These are phyloP conservation scores for Hycleus cichorii DNA, from an alignment of 1,140 invertebrate species.

Conservation along the genomic window DNA sequence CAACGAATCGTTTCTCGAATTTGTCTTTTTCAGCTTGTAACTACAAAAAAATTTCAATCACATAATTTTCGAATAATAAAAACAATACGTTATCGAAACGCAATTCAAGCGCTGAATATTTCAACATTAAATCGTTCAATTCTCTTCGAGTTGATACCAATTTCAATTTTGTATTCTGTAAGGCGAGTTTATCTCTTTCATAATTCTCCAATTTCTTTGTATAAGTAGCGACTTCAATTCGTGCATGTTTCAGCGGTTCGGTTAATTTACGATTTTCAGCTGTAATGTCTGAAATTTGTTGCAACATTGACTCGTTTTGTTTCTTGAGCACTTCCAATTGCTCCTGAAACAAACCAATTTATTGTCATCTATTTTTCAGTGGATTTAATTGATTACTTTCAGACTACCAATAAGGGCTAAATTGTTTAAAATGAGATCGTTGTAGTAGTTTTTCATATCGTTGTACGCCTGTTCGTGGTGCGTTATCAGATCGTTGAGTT, in stretches of 20 bases:
- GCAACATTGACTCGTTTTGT: constrained; percentile 69
- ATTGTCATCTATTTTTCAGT: constrained; percentile 6
- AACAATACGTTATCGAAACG: constrained; percentile 62
- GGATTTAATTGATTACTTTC: constrained; percentile 47
- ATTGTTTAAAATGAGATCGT: constrained; percentile 88
- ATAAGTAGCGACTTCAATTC: constrained; percentile 59
- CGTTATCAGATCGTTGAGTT: constrained; percentile 70
- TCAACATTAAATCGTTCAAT: constrained; percentile 66
- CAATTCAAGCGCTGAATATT: constrained; percentile 67
- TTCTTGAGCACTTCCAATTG: constrained; percentile 79
- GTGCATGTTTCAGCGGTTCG: constrained; percentile 61
- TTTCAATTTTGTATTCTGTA: constrained; percentile 57
- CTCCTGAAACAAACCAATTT: constrained; percentile 47
- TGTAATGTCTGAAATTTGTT: constrained; percentile 54
- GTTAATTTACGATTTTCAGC: constrained; percentile 65
- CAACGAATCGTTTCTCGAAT: constrained; percentile 68
- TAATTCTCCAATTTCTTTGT: constrained; percentile 69
- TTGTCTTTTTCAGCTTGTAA: constrained; percentile 70
- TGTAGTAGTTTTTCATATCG: constrained; percentile 90
- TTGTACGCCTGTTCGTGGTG: constrained; percentile 78
- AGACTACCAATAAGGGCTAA: constrained; percentile 72
- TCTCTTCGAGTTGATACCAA: constrained; percentile 55
- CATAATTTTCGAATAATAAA: not conserved
- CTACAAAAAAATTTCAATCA: constrained; percentile 34
- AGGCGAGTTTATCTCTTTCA: constrained; percentile 59